Evolutionary conservation across 2,888 invertebrate genomes (phyloP), one percentile per base, ranked within the genome.

Genomic region (Apoda limacodes): DNA sequence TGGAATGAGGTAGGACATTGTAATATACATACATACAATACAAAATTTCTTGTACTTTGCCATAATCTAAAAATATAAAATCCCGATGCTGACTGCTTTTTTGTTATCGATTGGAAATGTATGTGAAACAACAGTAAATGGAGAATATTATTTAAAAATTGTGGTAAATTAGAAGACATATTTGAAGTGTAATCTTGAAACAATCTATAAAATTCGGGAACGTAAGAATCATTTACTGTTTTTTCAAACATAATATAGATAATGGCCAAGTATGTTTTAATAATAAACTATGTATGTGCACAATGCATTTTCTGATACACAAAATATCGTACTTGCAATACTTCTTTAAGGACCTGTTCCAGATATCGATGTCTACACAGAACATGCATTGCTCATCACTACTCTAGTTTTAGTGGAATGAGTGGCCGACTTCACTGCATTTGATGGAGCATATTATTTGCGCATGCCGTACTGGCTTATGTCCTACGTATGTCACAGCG

Each of bases 351-450:
- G 34, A 46, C 48, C 46, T 56, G 54, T 62, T 65, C 46, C 55
- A 59, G 60, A 54, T 66, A 50, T 60, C 50, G 53, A 53, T 42
- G 45, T 42, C 38, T 46, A 46, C 60, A 70, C 68, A 68, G 74
- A 71, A 68, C 52, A 65, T 74, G 71, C 68, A 69, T 74, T 70
- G 65, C 61, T 63, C 60, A 64, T 61, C 66, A 71, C 64, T 53
- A 59, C 55, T 52, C 52, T 71, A 75, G 74, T 69, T 62, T 69
- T 78, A 78, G 80, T 75, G 74, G 75, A 76, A 78, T 80, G 76
- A 74, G 76, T 74, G 78, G 64, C 78, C 75, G 76, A 75, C 74
- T 47, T 74, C 78, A 78, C 80, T 71, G 78, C 80, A 80, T 75
- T 76, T 52, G 69, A 68, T 75, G 76, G 75, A 74, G 67, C 70